These are phyloP conservation scores for Taxidea taxus DNA, from an alignment of 2,113 vertebrate genomes.

Conservation along the genomic window DNA sequence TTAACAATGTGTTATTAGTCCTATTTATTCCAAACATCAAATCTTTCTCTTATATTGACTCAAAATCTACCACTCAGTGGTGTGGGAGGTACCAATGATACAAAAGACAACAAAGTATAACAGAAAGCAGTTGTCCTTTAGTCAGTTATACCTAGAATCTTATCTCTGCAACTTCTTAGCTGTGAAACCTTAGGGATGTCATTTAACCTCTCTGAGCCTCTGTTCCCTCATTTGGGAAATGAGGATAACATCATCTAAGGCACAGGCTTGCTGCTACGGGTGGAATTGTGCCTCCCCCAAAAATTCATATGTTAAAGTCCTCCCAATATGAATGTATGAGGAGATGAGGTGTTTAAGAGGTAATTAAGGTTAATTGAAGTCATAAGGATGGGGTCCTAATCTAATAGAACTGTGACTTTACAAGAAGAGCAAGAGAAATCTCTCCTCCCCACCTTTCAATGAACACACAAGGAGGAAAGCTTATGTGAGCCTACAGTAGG, in stretches of 20 bases:
- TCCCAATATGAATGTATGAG: background rate
- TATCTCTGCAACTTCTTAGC: background rate
- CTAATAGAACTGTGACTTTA: background rate
- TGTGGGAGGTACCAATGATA: background rate
- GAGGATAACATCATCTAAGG: background rate
- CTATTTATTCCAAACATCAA: background rate
- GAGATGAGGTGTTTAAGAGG: background rate
- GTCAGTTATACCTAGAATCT: background rate
- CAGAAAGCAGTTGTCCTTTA: background rate
- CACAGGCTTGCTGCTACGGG: background rate
- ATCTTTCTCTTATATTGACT: background rate
- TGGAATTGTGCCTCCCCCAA: background rate
- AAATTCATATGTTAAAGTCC: background rate
- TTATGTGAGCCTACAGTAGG: background rate
- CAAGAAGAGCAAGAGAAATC: background rate
- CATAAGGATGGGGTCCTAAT: background rate
- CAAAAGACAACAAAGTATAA: background rate
- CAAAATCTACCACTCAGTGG: background rate
- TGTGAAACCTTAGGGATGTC: background rate
- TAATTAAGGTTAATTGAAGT: background rate
- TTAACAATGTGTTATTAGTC: background rate
- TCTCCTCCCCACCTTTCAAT: background rate
- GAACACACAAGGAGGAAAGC: background rate
- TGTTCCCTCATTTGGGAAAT: background rate
- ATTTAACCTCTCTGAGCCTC: background rate